Conservation (phyloP, 2,797 vertebrate species). For the Melanogrammus aeglefinus region DNA sequence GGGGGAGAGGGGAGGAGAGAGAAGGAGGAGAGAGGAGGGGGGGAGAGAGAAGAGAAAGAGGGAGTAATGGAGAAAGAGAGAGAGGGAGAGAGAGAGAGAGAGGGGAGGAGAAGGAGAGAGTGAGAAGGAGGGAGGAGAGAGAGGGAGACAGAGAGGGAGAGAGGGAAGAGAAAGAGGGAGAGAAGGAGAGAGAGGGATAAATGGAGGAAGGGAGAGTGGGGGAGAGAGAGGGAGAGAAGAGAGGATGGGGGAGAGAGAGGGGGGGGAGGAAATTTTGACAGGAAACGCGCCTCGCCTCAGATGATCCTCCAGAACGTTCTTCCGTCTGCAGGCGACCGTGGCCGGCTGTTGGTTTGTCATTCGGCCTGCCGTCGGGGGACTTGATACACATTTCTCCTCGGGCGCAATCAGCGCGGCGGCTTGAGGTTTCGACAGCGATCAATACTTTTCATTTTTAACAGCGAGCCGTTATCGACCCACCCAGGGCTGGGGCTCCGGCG, state of each 20-base stretch:
- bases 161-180: background rate
- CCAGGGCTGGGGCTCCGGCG: slow-evolving; percentile 52
- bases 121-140: no score
- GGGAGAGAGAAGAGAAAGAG: no score
- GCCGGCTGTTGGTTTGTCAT: slow-evolving; percentile 38
- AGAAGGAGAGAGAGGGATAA: no score
- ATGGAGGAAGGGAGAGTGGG: slow-evolving; percentile 22
- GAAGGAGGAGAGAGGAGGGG: slow-evolving; percentile 9
- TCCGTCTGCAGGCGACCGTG: slow-evolving; percentile 25
- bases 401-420: slow-evolving; percentile 66
- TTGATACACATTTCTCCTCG: slow-evolving; percentile 57
- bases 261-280: slow-evolving; percentile 48
- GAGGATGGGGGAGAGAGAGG: slow-evolving; percentile 12
- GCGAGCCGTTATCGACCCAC: slow-evolving; percentile 64
- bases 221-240: slow-evolving; percentile 42
- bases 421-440: slow-evolving; percentile 60
- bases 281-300: slow-evolving; percentile 40
- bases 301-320: slow-evolving; percentile 52
- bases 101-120: no score
- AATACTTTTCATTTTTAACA: slow-evolving; percentile 79
- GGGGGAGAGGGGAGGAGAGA: slow-evolving; percentile 44
- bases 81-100: no score
- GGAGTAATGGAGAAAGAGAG: no score
- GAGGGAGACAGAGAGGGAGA: slow-evolving; percentile 17
- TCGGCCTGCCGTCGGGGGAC: background rate